These are phyloP conservation scores for Erpornis zantholeuca DNA, from an alignment of 2,113 vertebrate species.

Conservation along the genomic window DNA sequence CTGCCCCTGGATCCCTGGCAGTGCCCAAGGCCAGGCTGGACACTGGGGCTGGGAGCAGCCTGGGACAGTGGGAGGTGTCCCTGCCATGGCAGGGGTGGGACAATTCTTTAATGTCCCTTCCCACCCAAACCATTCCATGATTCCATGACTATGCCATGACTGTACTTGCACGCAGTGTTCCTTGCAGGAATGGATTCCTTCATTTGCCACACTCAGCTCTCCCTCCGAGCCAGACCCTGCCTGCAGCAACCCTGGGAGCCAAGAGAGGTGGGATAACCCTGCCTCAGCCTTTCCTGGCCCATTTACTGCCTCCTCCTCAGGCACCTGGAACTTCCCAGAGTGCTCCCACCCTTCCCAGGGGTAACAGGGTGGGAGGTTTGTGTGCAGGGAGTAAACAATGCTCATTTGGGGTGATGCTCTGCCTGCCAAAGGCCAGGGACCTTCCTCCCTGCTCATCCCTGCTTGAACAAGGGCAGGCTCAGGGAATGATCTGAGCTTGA, in stretches of 20 bases:
- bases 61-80: not conserved
- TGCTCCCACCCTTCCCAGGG: not conserved
- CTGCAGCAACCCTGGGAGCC: not conserved
- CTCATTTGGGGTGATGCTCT: not conserved
- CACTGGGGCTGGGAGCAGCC: rapidly evolving
- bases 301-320: not conserved
- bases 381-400: not conserved
- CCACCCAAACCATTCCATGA: not conserved
- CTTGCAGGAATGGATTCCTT: not conserved
- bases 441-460: not conserved
- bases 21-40: not conserved
- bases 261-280: not conserved
- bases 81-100: not conserved
- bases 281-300: not conserved
- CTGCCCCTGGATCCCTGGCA: not conserved
- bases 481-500: not conserved
- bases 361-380: not conserved
- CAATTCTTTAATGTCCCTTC: not conserved
- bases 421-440: not conserved
- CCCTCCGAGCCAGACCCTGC: not conserved
- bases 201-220: not conserved
- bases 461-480: not conserved
- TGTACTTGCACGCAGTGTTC: rapidly evolving
- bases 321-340: not conserved
- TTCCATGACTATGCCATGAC: rapidly evolving